These are phyloP conservation scores for Vireo griseus DNA, from an alignment of 2,797 vertebrate genomes.

Conservation along the genomic window DNA sequence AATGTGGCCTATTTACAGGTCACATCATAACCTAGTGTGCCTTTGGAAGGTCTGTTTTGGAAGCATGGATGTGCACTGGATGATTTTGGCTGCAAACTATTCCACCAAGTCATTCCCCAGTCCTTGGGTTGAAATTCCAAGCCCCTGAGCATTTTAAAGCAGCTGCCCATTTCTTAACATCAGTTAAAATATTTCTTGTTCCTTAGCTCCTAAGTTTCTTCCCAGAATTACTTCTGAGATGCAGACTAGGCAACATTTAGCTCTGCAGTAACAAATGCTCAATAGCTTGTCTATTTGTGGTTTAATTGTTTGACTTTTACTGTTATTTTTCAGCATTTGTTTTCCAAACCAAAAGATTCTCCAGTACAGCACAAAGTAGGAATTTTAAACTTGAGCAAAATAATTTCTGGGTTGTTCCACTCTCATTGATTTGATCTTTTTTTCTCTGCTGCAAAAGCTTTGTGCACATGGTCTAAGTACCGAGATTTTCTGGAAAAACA, in stretches of 20 bases:
- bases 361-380: background rate
- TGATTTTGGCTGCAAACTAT: background rate
- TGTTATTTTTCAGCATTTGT: background rate
- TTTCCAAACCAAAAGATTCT: background rate
- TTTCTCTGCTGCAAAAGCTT: background rate
- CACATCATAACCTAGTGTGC: accelerated
- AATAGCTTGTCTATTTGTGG: background rate
- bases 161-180: background rate
- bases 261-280: background rate
- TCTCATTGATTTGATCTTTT: background rate
- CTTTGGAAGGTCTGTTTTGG: background rate
- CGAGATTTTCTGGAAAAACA: background rate
- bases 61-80: background rate
- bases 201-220: background rate
- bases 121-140: background rate
- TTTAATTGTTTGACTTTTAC: background rate
- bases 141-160: background rate
- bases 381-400: background rate
- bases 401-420: background rate
- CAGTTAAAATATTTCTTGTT: slow-evolving; percentile 6
- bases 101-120: background rate
- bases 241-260: background rate
- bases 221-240: background rate
- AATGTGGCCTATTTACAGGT: background rate
- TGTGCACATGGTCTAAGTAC: background rate